Conservation (phyloP, 2,888 invertebrate species). For the Melolontha melolontha region DNA sequence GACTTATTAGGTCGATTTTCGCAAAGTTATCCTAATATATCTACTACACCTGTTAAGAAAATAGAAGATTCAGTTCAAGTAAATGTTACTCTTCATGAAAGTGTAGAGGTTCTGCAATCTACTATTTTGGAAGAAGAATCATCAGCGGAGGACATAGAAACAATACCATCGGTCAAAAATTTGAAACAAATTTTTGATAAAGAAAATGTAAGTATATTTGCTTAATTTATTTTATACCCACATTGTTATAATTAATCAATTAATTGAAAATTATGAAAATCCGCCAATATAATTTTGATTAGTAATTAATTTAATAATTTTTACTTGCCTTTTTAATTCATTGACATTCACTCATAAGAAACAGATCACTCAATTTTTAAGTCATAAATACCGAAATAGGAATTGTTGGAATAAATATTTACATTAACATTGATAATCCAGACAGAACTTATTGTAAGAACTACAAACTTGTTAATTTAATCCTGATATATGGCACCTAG, state of each 20-base stretch:
- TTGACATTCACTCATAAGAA: too few species aligned
- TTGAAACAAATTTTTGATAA: conserved; percentile 49
- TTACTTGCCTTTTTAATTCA: too few species aligned
- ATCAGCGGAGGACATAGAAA: neutral
- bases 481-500: too few species aligned
- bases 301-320: too few species aligned
- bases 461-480: too few species aligned
- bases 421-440: too few species aligned
- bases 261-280: neutral
- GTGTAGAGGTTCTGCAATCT: too few species aligned
- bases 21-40: conserved; percentile 55
- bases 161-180: conserved; percentile 45
- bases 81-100: neutral
- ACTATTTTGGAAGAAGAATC: too few species aligned
- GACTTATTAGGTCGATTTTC: conserved; percentile 56
- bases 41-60: conserved; percentile 16
- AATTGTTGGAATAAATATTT: too few species aligned
- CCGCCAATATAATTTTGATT: neutral
- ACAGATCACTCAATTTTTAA: too few species aligned
- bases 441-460: too few species aligned
- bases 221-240: neutral
- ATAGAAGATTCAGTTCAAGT: conserved; percentile 21
- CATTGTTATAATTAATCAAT: neutral
- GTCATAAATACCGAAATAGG: too few species aligned
- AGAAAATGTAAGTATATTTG: conserved; percentile 31